phyloP scores from a whole-genome alignment of 2,888 invertebrate species.

The Tachina lurida region DNA sequence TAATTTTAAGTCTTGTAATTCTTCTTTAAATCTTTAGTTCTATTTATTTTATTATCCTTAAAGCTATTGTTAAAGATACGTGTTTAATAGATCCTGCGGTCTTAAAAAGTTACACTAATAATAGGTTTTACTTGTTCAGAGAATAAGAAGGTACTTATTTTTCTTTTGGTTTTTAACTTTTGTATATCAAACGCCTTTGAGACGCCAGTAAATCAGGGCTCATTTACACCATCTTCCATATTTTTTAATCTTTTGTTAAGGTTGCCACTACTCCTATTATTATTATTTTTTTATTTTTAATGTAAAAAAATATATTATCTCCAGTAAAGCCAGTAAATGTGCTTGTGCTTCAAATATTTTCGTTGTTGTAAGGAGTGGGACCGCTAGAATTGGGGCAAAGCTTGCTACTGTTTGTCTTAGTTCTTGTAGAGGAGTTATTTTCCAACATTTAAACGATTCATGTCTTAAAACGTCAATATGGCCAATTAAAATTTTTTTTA shows the following conservation, averaged over 20 bases:
- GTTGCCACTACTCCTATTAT: background rate
- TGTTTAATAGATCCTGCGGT: slow-evolving; percentile 33
- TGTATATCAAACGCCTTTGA: slow-evolving; percentile 45
- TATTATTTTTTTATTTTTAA: background rate
- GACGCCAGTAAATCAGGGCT: slow-evolving; percentile 65
- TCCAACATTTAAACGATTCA: too few relatives aligned
- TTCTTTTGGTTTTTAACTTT: slow-evolving; percentile 31
- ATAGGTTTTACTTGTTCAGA: slow-evolving; percentile 48
- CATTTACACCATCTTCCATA: slow-evolving; percentile 67
- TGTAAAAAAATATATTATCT: slow-evolving; percentile 21
- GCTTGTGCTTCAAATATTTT: too few relatives aligned
- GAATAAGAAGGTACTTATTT: slow-evolving; percentile 7
- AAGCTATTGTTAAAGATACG: slow-evolving; percentile 55
- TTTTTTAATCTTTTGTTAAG: slow-evolving; percentile 43
- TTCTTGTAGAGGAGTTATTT: too few relatives aligned
- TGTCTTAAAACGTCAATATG: too few relatives aligned
- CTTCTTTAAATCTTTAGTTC: background rate
- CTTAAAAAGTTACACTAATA: slow-evolving; percentile 58
- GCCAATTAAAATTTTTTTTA: too few relatives aligned
- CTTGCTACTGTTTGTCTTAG: too few relatives aligned
- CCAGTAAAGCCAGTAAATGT: background rate
- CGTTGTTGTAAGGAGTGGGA: too few relatives aligned
- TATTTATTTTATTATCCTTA: slow-evolving; percentile 51
- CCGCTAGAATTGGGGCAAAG: too few relatives aligned
- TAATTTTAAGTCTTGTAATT: background rate